Conservation (phyloP, 2,113 vertebrate species). For the Abramis brama region DNA sequence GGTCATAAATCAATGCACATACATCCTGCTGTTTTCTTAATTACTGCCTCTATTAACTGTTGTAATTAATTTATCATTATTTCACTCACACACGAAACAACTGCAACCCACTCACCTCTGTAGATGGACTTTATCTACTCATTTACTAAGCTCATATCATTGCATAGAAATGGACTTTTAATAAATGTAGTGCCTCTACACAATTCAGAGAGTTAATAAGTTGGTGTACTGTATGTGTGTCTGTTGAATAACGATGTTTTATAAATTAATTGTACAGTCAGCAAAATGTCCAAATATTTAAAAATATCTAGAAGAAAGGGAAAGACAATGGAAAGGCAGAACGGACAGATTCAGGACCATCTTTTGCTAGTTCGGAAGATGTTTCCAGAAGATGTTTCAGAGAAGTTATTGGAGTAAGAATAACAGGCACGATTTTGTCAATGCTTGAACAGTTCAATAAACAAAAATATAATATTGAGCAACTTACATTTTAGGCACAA, state of each 20-base stretch:
- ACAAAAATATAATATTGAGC: too few species aligned
- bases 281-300: not conserved
- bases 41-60: conserved; percentile 41
- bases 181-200: not conserved
- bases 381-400: not conserved
- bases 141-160: not conserved
- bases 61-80: conserved; percentile 41
- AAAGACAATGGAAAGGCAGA: not conserved
- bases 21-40: conserved; percentile 23
- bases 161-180: not conserved
- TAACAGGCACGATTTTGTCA: not conserved
- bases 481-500: too few species aligned
- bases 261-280: not conserved
- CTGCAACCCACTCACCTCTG: conserved; percentile 1
- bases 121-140: not conserved
- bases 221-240: not conserved
- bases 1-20: conserved; percentile 36
- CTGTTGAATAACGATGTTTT: not conserved
- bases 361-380: not conserved
- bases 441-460: not conserved
- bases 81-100: conserved; percentile 18
- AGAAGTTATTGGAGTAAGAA: not conserved
- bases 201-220: not conserved
- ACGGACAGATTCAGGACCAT: not conserved
- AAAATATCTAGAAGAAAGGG: not conserved